phyloP scores from a whole-genome alignment of 2,113 vertebrate species.

The Hylia prasina region DNA sequence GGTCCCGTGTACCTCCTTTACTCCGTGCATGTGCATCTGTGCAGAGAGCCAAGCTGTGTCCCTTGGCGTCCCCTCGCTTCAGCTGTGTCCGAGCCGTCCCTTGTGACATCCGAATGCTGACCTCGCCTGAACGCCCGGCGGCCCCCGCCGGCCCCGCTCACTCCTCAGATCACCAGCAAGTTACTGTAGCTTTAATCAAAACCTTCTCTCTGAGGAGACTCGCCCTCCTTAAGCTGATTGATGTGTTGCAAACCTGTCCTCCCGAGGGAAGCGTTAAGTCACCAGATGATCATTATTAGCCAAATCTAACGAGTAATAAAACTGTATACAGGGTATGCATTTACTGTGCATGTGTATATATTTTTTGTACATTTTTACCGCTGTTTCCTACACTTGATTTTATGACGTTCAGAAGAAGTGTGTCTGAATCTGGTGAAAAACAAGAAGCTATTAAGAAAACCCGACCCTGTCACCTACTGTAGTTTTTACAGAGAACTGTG shows the following conservation, averaged over 20 bases:
- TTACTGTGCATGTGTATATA: slow-evolving; percentile 46
- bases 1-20: slow-evolving; percentile 20
- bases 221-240: background rate
- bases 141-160: background rate
- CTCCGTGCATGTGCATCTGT: background rate
- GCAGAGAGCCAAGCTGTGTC: background rate
- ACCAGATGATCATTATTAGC: background rate
- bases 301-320: background rate
- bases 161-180: slow-evolving; percentile 22
- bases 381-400: slow-evolving; percentile 52
- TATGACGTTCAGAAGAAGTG: background rate
- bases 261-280: background rate
- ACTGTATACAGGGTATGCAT: slow-evolving; percentile 61
- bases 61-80: background rate
- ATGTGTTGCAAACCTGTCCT: background rate
- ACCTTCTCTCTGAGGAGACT: background rate
- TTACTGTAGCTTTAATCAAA: slow-evolving; percentile 18
- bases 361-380: slow-evolving; percentile 73
- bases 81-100: slow-evolving; percentile 17
- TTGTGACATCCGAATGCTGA: slow-evolving; percentile 19
- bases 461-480: background rate
- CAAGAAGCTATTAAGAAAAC: background rate
- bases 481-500: background rate
- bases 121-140: background rate
- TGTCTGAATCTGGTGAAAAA: slow-evolving; percentile 18